Evolutionary conservation across 2,888 invertebrate genomes (phyloP).

Genomic region (Stratiomys singularior): DNA sequence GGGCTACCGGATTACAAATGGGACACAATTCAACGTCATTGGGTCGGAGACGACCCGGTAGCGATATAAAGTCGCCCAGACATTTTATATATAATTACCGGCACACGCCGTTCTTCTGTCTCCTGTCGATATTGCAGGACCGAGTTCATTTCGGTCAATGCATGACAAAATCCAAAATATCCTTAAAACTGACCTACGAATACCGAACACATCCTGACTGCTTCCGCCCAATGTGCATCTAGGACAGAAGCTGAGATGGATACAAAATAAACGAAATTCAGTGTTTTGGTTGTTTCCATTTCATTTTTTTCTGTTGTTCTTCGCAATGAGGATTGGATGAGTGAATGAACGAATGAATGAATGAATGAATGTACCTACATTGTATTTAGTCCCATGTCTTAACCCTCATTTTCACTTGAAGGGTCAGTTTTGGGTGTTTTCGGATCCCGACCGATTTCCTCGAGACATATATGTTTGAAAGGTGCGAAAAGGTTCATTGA

Average conservation of each 20-base stretch:
- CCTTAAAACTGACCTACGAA: slow-evolving; percentile 45
- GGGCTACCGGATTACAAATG: slow-evolving; percentile 48
- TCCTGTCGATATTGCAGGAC: neutral
- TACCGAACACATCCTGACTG: neutral
- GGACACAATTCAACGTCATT: slow-evolving; percentile 33
- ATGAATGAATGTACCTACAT: no score
- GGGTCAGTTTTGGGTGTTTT: slow-evolving; percentile 46
- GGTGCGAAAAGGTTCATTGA: slow-evolving; percentile 36
- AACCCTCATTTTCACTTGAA: slow-evolving; percentile 48
- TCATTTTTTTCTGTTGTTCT: slow-evolving; percentile 40
- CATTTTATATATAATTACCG: slow-evolving; percentile 46
- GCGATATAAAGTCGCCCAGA: slow-evolving; percentile 40
- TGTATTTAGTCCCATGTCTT: slow-evolving; percentile 48
- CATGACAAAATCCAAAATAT: slow-evolving; percentile 37
- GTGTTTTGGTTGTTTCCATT: slow-evolving; percentile 38
- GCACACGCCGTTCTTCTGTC: slow-evolving; percentile 34
- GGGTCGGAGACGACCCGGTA: slow-evolving; percentile 25
- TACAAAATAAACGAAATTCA: neutral
- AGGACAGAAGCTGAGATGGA: slow-evolving; percentile 1
- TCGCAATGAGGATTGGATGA: slow-evolving; percentile 35
- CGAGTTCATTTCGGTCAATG: slow-evolving; percentile 18
- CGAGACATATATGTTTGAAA: slow-evolving; percentile 13
- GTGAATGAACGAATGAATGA: slow-evolving; percentile 12
- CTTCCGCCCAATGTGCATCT: neutral
- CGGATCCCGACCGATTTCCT: neutral